phyloP scores from a whole-genome alignment of 37 sponge, comb jelly and placozoan species.

The Mnemiopsis leidyi region DNA sequence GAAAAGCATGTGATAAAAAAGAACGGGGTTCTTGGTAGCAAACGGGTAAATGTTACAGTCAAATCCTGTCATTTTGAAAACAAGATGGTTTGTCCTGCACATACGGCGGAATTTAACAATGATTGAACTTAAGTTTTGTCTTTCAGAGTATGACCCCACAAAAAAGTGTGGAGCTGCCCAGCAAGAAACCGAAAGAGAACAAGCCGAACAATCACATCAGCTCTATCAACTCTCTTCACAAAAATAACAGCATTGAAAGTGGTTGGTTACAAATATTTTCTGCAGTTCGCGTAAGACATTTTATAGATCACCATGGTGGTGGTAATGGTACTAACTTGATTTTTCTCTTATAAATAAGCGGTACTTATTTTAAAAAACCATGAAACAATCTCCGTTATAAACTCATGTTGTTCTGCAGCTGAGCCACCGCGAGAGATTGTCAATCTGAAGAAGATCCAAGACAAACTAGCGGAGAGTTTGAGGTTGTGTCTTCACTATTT shows the following conservation, averaged over 20 bases:
- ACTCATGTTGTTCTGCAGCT: no score
- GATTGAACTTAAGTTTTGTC: no score
- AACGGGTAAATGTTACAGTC: background rate
- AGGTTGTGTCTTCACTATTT: constrained; percentile 47
- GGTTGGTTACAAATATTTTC: background rate
- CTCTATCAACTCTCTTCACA: background rate
- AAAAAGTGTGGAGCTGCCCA: background rate
- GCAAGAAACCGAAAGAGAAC: background rate
- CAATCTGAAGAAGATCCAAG: constrained; percentile 61
- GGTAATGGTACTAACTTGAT: no score
- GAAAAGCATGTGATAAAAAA: background rate
- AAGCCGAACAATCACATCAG: background rate
- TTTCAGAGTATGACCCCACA: constrained; percentile 16
- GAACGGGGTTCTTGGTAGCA: background rate
- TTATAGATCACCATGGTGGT: no score
- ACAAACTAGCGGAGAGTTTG: constrained; percentile 61
- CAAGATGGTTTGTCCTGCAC: no score
- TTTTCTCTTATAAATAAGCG: no score
- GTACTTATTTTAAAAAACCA: no score
- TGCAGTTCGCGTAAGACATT: no score
- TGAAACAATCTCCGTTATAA: no score
- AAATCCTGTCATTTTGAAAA: no score
- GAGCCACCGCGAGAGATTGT: constrained; percentile 1
- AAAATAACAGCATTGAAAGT: background rate
- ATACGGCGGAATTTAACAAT: no score